Conservation (phyloP, 2,888 invertebrate species). For the Incurvaria masculella region DNA sequence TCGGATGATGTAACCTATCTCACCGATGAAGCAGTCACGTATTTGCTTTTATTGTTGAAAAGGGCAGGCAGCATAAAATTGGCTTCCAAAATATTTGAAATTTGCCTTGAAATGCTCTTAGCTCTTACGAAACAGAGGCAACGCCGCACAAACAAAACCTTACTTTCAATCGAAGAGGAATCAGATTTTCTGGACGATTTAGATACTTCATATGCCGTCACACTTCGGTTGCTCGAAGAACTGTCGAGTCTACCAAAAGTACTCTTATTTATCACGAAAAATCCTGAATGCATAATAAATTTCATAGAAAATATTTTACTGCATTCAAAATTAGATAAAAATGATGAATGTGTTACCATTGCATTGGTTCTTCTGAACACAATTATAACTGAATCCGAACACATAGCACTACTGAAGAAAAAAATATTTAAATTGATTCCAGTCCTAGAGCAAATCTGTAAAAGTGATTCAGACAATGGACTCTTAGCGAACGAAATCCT, state of each 20-base stretch:
- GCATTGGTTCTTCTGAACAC: conserved; percentile 42
- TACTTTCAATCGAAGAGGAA: conserved; percentile 36
- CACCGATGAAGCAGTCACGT: conserved; percentile 26
- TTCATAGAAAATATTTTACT: conserved; percentile 47
- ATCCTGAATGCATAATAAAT: conserved; percentile 39
- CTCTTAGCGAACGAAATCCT: conserved; percentile 37
- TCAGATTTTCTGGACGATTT: conserved; percentile 25
- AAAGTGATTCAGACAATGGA: conserved; percentile 24
- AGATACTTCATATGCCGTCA: conserved; percentile 38
- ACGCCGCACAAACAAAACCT: conserved; percentile 24
- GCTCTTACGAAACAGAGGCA: conserved; percentile 25
- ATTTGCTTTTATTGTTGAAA: conserved; percentile 32
- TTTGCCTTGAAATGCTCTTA: conserved; percentile 29
- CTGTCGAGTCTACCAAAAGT: conserved; percentile 44
- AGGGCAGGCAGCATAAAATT: conserved; percentile 22
- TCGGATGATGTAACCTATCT: conserved; percentile 17
- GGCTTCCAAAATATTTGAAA: conserved; percentile 29
- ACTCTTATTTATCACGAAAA: conserved; percentile 35
- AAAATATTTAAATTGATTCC: conserved; percentile 31
- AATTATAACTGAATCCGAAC: conserved; percentile 30
- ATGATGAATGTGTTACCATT: conserved; percentile 40
- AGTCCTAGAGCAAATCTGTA: conserved; percentile 25
- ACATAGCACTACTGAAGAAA: conserved; percentile 20
- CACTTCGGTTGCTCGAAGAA: conserved; percentile 50
- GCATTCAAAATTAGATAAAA: conserved; percentile 20